Percentiles rank a stretch among this genome's conserved stretches.
Conservation (phyloP, 2,113 vertebrate species). For the Tympanuchus pallidicinctus region DNA sequence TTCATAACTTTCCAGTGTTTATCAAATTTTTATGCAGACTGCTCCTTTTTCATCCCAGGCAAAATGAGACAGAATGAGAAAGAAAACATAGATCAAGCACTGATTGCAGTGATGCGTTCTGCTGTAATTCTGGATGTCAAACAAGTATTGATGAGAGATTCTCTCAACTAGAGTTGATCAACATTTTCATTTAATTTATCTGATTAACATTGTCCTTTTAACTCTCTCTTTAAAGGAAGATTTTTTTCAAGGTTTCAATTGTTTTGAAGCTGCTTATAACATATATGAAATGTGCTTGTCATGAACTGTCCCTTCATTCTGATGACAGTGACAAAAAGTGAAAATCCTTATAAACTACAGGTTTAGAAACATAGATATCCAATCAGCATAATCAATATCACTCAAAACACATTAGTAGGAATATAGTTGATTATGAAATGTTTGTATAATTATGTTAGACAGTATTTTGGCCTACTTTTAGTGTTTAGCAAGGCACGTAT, state of each 20-base stretch:
- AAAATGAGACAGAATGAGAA: neutral
- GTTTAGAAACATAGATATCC: neutral
- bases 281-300: neutral
- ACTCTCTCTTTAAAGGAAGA: neutral
- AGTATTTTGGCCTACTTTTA: neutral
- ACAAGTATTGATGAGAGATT: neutral
- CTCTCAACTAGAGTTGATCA: neutral
- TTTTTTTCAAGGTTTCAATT: neutral
- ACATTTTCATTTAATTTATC: neutral
- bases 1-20: neutral
- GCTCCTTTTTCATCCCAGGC: neutral
- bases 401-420: neutral
- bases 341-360: neutral
- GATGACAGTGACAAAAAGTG: neutral
- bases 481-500: neutral
- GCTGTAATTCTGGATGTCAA: neutral
- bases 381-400: neutral
- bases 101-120: slow-evolving; percentile 7
- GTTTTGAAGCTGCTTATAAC: neutral
- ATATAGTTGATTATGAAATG: neutral
- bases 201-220: neutral
- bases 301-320: neutral
- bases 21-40: neutral
- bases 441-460: neutral
- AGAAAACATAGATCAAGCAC: neutral